These are phyloP conservation scores for Holothuria glaberrima DNA, from an alignment of 35 echinoderm and acorn worm genomes.

Conservation along the genomic window DNA sequence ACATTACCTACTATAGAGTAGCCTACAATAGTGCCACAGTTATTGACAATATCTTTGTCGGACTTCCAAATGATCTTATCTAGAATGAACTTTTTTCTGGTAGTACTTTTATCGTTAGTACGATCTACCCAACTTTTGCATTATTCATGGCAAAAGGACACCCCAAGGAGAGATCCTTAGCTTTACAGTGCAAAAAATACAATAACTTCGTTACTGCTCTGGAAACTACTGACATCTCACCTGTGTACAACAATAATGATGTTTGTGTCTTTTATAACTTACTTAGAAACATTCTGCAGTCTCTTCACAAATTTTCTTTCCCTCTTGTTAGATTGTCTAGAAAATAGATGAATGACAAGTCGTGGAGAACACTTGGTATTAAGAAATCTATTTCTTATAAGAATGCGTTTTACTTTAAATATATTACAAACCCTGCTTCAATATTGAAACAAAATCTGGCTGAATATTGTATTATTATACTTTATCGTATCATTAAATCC, in stretches of 20 bases:
- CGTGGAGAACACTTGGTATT: slow-evolving; percentile 21
- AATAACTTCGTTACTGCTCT: slow-evolving; percentile 4
- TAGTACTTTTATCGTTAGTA: no score
- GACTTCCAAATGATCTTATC: no score
- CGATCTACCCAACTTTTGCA: no score
- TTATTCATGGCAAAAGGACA: no score
- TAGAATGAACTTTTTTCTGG: no score
- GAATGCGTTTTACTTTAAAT: slow-evolving; percentile 20
- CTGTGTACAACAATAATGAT: slow-evolving; percentile 19
- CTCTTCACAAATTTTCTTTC: no score
- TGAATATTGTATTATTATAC: not conserved
- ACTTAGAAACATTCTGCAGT: not conserved
- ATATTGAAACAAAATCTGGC: slow-evolving; percentile 11
- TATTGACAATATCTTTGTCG: no score
- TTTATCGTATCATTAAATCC: slow-evolving; percentile 22
- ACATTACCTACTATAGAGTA: not conserved
- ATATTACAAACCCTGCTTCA: slow-evolving; percentile 2
- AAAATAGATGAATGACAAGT: not conserved
- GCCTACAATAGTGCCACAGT: no score
- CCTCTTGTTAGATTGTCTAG: slow-evolving; percentile 25
- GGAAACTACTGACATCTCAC: not conserved
- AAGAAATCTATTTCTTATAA: slow-evolving; percentile 37
- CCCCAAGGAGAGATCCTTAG: no score
- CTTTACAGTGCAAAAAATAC: not conserved
- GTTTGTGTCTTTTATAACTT: not conserved